Evolutionary conservation across 2,888 invertebrate species (phyloP), one percentile per base, ranked within the genome.

Genomic region (Amblyjoppa proteus): DNA sequence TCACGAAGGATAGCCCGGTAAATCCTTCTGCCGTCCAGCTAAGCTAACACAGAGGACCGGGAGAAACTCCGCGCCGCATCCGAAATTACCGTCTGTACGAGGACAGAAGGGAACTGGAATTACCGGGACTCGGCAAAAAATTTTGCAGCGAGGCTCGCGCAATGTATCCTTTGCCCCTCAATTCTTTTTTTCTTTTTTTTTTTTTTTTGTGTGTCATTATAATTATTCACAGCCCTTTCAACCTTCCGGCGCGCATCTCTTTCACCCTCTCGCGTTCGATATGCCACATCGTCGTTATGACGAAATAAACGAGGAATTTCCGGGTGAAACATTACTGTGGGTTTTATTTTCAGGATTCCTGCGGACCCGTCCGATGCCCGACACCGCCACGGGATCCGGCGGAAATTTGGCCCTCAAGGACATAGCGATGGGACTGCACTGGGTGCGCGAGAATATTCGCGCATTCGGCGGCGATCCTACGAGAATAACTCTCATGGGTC

Each of bases 381-480:
- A 93, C 83, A 90, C 92, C 75, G 90, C 88, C 49, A 94, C 94
- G 82, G 94, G 94, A 87, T 95, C 95, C 41, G 95, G 95, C 38
- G 95, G 95, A 68, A 97, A 97, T 94, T 95, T 97, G 90, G 97
- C 97, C n/a, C 95, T 98, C 88, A 96, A 97, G 93, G 99, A 98
- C 95, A 96, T 97, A 91, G 95, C 96, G 69, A 97, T 97, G 61
- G 97, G 97, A n/a, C 95, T 98, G 85, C 95, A 96, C 86, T 98
- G 98, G 98, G 95, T 98, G 90, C 96, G 96, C 88, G 96, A 96
- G 90, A 98, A 98, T 94, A 96, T 98, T 66, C 97, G 96, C 0
- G 96, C 97, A 2, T 98, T 99, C 94, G 98, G 98, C n/a, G 98
- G 98, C 0, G 98, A 98, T 94, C 96, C 97, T 0, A 94, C 95